Conservation (phyloP, 2,113 vertebrate species). For the Tor tambroides region DNA sequence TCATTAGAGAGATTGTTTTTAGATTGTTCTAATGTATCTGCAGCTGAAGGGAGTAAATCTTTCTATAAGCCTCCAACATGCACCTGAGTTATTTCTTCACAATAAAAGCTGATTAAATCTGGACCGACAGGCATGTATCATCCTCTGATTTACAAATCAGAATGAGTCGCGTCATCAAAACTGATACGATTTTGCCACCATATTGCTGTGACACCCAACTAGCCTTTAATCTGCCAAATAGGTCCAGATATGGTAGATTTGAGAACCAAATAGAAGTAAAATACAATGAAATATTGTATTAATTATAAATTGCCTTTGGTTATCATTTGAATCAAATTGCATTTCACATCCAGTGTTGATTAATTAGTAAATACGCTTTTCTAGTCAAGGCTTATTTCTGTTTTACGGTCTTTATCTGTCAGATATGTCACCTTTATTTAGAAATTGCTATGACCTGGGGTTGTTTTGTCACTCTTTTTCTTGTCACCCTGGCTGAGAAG, state of each 20-base stretch:
- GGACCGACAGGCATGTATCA: conserved; percentile 70
- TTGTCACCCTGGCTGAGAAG: conserved; percentile 24
- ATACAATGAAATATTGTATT: neutral
- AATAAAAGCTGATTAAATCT: conserved; percentile 88
- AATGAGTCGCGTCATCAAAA: conserved; percentile 20
- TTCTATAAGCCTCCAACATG: conserved; percentile 74
- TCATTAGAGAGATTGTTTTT: conserved; percentile 76
- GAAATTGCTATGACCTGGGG: conserved; percentile 24
- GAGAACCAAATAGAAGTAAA: neutral
- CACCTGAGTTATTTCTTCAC: conserved; percentile 68
- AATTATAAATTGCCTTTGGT: neutral
- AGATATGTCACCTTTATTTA: conserved; percentile 46
- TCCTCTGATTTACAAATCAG: conserved; percentile 30
- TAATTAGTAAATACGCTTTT: neutral
- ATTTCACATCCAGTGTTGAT: neutral
- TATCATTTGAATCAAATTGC: neutral
- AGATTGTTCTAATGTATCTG: conserved; percentile 73
- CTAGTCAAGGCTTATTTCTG: neutral
- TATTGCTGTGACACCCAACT: neutral
- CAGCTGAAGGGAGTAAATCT: conserved; percentile 73
- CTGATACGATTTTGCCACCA: neutral
- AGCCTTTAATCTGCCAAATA: conserved; percentile 16
- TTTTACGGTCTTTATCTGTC: neutral
- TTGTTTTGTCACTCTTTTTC: conserved; percentile 39
- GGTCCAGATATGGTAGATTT: neutral